Evolutionary conservation across 2,797 vertebrate genomes (phyloP), one percentile per base, ranked within the genome.

Genomic region (Lateolabrax maculatus): DNA sequence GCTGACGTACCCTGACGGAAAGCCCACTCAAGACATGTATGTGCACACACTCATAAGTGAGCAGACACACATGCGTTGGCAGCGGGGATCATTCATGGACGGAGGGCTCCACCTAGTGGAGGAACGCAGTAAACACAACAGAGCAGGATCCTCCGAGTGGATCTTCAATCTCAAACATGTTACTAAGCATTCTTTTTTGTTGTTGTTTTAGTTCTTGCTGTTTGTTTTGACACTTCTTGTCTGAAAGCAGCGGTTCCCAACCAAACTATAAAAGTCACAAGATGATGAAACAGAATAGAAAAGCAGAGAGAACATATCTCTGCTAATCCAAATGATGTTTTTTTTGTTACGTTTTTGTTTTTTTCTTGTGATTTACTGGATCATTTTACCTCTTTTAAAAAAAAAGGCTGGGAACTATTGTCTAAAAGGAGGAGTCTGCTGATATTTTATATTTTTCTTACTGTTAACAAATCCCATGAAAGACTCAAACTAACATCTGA

Each of bases 101-200:
- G 0, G 19, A 88, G 25, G 52, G 49, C 78, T 0, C 94, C 91
- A 86, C 83, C 94, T 93, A 84, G 84, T 91, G 94, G 88, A 55
- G 1, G 11, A 10, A 36, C 6, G 16, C 6, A 9, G 23, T 25
- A 66, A 55, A 31, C 25, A 81, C 76, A 79, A n/a, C 43, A 31
- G 34, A 0, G 0, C 39, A 48, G 25, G 13, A 46, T n/a, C 34
- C 41, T 44, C 6, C n/a, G 3, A 8, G 3, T 27, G 23, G 6
- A 34, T 6, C 2, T 13, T 27, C 18, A 41, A 2, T 44, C 37
- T 21, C 9, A 11, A 46, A 37, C 3, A 4, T 10, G 27, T 9
- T 12, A 21, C 18, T 1, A 25, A 10, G 13, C 2, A 21, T 29
- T 44, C 9, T 7, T 41, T 16, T 44, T 11, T n/a, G n/a, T 12